phyloP scores from a whole-genome alignment of 2,888 invertebrate genomes.

The Ornithoptera priamus region DNA sequence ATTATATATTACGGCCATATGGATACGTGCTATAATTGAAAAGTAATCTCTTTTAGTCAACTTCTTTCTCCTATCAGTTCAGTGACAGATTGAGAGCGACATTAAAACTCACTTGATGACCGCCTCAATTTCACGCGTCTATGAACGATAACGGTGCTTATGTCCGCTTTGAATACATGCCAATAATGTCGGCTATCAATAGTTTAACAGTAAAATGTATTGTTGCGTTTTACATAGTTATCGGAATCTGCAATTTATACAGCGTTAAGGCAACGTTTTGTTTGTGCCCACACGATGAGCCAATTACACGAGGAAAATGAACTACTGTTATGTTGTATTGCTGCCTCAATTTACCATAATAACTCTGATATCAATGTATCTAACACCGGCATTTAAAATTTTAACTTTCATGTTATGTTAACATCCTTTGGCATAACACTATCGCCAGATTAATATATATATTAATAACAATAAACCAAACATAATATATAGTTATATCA shows the following conservation, averaged over 20 bases:
- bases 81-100: constrained; percentile 18
- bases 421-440: not conserved
- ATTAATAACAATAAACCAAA: too few species aligned
- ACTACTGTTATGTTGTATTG: constrained; percentile 9
- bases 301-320: constrained; percentile 25
- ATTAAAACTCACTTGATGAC: not conserved
- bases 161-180: constrained; percentile 56
- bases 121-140: constrained; percentile 55
- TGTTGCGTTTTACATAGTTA: constrained; percentile 33
- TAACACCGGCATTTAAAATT: not conserved
- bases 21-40: too few species aligned
- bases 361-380: constrained; percentile 14
- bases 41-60: not conserved
- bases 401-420: not conserved
- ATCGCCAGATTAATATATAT: too few species aligned
- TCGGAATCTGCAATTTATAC: constrained; percentile 20
- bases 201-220: constrained; percentile 38
- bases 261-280: constrained; percentile 19
- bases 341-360: constrained; percentile 15
- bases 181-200: constrained; percentile 39
- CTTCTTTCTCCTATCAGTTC: not conserved
- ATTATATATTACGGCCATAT: too few species aligned
- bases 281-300: constrained; percentile 20
- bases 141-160: constrained; percentile 61
- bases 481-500: too few species aligned